These are phyloP conservation scores for Morelia viridis DNA, from an alignment of 2,797 vertebrate species.

Conservation along the genomic window DNA sequence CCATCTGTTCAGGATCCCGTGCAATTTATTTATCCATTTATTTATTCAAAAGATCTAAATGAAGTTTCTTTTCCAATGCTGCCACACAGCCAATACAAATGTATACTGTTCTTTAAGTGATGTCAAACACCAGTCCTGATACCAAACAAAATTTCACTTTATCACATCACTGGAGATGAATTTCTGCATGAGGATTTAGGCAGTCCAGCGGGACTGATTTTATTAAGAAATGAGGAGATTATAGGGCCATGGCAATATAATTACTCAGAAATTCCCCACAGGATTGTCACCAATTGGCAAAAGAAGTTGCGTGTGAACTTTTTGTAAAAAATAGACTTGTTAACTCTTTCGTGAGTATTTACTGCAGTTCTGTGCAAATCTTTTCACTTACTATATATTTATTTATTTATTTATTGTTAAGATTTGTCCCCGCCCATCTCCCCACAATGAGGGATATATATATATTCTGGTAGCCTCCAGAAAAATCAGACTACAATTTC, in stretches of 20 bases:
- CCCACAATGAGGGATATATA: too few relatives aligned
- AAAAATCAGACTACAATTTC: neutral
- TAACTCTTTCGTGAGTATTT: slow-evolving; percentile 16
- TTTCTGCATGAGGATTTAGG: neutral
- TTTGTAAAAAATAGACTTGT: neutral
- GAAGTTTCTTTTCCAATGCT: slow-evolving; percentile 51
- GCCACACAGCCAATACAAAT: slow-evolving; percentile 21
- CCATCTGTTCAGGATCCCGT: slow-evolving; percentile 30
- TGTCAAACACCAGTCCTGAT: neutral
- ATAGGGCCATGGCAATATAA: neutral
- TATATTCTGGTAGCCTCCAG: neutral
- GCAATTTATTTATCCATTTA: slow-evolving; percentile 8
- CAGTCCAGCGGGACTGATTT: accelerated
- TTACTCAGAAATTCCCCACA: neutral
- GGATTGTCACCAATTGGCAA: slow-evolving; percentile 32
- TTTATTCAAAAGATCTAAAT: slow-evolving; percentile 30
- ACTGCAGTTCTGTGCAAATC: neutral
- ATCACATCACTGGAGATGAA: accelerated
- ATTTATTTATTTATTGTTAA: too few relatives aligned
- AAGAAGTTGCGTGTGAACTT: neutral
- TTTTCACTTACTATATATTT: neutral
- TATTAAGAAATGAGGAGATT: slow-evolving; percentile 23
- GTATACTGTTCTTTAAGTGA: neutral
- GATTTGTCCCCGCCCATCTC: too few relatives aligned
- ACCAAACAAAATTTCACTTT: neutral